Conservation (phyloP, 2,888 invertebrate species). For the Drosophila hawaiiensis region DNA sequence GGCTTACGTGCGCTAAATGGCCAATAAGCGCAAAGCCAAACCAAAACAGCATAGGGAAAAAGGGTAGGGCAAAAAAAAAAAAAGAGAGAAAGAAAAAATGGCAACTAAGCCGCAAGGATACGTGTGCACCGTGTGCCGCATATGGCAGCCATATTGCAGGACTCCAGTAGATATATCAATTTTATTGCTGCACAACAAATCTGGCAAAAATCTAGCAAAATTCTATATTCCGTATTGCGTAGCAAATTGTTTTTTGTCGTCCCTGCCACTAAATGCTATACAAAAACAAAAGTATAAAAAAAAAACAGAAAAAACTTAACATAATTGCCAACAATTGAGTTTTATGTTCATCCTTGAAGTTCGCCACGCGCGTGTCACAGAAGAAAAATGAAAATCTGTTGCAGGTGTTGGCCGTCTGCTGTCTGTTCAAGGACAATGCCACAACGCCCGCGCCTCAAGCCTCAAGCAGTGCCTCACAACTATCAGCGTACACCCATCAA, state of each 20-base stretch:
- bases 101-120: constrained; percentile 72
- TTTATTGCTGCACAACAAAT: constrained; percentile 71
- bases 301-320: constrained; percentile 17
- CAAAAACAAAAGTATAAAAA: background rate
- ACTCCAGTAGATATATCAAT: constrained; percentile 73
- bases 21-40: constrained; percentile 69
- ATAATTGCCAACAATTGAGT: constrained; percentile 72
- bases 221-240: constrained; percentile 45
- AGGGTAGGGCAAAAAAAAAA: constrained; percentile 12
- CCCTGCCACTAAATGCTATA: constrained; percentile 12
- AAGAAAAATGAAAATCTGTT: background rate
- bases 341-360: constrained; percentile 67
- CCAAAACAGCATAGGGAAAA: background rate
- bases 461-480: constrained; percentile 5
- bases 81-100: constrained; percentile 19
- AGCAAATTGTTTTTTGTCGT: constrained; percentile 49
- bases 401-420: constrained; percentile 49
- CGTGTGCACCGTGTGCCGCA: constrained; percentile 38
- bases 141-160: constrained; percentile 69
- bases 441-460: constrained; percentile 22
- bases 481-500: background rate
- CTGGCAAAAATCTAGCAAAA: background rate
- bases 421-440: constrained; percentile 41
- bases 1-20: constrained; percentile 80
- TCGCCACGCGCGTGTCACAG: constrained; percentile 56